Percentiles rank a stretch among this genome's conserved stretches.
Evolutionary conservation across 2,797 vertebrate species (phyloP).

Genomic region (Sparidentex hasta): DNA sequence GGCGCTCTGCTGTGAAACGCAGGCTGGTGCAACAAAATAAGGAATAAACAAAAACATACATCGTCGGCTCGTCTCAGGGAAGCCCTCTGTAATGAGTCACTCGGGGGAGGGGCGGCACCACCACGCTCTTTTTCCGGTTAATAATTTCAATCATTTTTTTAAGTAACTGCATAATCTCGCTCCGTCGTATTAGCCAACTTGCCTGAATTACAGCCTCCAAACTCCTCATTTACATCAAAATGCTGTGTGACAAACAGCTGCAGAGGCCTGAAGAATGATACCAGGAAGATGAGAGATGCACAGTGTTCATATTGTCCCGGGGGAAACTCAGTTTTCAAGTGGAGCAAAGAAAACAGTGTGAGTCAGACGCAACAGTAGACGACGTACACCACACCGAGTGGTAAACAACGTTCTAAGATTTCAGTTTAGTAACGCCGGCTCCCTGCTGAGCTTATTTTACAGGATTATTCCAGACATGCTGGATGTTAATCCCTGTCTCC

Average conservation of each 20-base stretch:
- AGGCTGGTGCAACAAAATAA: constrained; percentile 27
- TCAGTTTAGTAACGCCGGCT: constrained; percentile 35
- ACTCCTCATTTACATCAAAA: constrained; percentile 32
- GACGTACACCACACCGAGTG: constrained; percentile 20
- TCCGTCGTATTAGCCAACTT: neutral
- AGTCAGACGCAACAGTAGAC: constrained; percentile 36
- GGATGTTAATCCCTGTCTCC: constrained; percentile 13
- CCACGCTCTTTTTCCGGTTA: constrained; percentile 10
- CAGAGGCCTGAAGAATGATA: constrained; percentile 21
- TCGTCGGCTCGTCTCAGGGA: constrained; percentile 11
- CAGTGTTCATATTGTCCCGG: constrained; percentile 42
- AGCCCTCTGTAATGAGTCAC: constrained; percentile 25
- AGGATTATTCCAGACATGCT: constrained; percentile 45
- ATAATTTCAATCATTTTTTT: constrained; percentile 28
- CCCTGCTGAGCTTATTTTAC: constrained; percentile 25
- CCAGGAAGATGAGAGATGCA: constrained; percentile 26
- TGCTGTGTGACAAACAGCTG: constrained; percentile 15
- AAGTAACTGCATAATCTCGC: neutral
- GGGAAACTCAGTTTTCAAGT: constrained; percentile 43
- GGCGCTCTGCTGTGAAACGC: constrained; percentile 30
- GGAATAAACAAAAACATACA: constrained; percentile 44
- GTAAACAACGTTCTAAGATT: constrained; percentile 52
- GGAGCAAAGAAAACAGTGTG: constrained; percentile 37
- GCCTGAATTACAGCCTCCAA: constrained; percentile 27
- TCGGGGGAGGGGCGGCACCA: neutral